These are phyloP conservation scores for Pipistrellus pipistrellus DNA, from an alignment of 2,797 vertebrate species.

Conservation along the genomic window DNA sequence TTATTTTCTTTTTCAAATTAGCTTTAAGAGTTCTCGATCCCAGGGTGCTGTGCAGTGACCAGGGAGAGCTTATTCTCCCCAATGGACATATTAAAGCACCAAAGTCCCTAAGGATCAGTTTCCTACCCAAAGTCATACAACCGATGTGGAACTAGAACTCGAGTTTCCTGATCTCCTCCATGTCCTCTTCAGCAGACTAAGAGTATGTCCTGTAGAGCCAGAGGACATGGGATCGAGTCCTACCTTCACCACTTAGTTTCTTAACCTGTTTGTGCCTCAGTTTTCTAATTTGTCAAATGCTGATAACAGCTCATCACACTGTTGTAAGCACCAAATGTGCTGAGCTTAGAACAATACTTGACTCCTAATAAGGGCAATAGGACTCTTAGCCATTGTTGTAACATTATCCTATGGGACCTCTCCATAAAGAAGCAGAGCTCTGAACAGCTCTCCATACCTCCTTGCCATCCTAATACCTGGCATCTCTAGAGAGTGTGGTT, in stretches of 20 bases:
- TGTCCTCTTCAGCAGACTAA: not conserved
- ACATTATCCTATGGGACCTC: not conserved
- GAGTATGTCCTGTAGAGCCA: not conserved
- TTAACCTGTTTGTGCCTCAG: not conserved
- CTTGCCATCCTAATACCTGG: not conserved
- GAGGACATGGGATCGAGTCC: accelerated
- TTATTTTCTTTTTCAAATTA: not conserved
- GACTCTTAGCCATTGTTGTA: not conserved
- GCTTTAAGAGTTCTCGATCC: not conserved
- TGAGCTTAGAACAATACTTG: not conserved
- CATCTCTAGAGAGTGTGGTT: not conserved
- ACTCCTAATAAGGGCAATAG: not conserved
- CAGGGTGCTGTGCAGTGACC: not conserved
- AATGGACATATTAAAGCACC: not conserved
- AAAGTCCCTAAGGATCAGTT: not conserved
- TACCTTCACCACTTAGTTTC: not conserved
- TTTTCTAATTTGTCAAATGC: not conserved
- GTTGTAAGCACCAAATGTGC: not conserved
- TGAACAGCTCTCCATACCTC: not conserved
- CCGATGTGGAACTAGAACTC: not conserved
- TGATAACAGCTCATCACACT: not conserved
- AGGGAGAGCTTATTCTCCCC: not conserved
- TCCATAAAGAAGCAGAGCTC: not conserved
- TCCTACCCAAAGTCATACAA: not conserved
- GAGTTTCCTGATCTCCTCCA: not conserved